phyloP scores from a whole-genome alignment of 2,113 vertebrate genomes.

The Ardeotis arabs region DNA sequence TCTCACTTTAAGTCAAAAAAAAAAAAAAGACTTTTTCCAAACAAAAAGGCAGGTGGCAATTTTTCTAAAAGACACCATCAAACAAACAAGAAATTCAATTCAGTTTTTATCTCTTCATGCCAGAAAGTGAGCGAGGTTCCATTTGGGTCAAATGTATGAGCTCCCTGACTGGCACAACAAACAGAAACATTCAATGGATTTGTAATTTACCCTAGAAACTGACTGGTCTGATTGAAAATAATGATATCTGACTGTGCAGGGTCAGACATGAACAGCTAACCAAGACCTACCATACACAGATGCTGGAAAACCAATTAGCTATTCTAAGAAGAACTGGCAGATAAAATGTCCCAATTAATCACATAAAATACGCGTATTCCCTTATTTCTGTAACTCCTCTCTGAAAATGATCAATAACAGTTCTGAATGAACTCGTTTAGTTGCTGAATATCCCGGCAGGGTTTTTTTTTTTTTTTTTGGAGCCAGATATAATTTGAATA shows the following conservation, averaged over 20 bases:
- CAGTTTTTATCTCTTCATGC: constrained; percentile 65
- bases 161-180: constrained; percentile 28
- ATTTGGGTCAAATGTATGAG: constrained; percentile 40
- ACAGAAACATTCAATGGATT: constrained; percentile 49
- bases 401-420: constrained; percentile 53
- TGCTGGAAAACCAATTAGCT: constrained; percentile 60
- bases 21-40: not conserved
- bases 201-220: constrained; percentile 65
- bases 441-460: constrained; percentile 50
- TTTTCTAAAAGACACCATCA: constrained; percentile 8
- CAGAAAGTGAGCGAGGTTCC: constrained; percentile 31
- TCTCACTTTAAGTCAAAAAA: not conserved
- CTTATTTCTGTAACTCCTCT: constrained; percentile 66
- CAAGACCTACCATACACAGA: constrained; percentile 43
- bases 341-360: constrained; percentile 61
- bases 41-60: constrained; percentile 5
- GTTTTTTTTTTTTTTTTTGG: not conserved
- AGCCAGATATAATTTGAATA: constrained; percentile 25
- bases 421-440: constrained; percentile 50
- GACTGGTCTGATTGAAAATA: constrained; percentile 56
- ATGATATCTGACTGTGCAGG: constrained; percentile 18
- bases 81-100: constrained; percentile 59
- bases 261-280: constrained; percentile 37
- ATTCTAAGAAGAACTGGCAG: constrained; percentile 40
- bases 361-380: not conserved